Base-by-base conservation (phyloP, 1,140 invertebrate genomes). In the Drosophila tropicalis region DNA sequence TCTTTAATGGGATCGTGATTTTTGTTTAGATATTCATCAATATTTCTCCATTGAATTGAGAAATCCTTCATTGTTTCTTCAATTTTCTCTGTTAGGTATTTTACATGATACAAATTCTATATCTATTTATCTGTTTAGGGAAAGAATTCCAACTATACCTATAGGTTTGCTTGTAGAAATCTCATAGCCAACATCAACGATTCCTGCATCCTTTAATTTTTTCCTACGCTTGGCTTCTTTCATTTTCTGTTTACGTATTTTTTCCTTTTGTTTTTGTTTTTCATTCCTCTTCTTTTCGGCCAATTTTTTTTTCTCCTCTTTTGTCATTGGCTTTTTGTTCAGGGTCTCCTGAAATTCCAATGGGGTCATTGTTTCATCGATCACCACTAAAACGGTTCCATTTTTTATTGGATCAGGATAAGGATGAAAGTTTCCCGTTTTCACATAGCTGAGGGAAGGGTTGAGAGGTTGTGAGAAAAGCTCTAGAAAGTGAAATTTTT, bases 351-450 rank as follows among this genome's bases (percentile, higher is more conserved):
- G 65, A 71, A 93, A 95, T 68, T 95, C 94, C 44, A 93, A 76
- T 0, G 94, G 93, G 2, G 93, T 93, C 70, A 93, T 79, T 0
- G 92, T 93, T 81, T 94, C 91, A 40, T 93, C 94, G 2, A 93
- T 93, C 2, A 93, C 87, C 29, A 95, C 92, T 17, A 94, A 47
- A 12, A 94, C 81, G 2, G 93, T 93, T 13, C 94, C 94, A 9
- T 94, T 93, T 64, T 92, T 90, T 4, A 93, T 72, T 13, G 91
- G 92, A 25, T 92, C 76, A 36, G 94, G 94, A 78, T 93, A 94
- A 5, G 91, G 90, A 67, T 94, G 93, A 62, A 95, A 95, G 44
- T 92, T 92, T 36, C 92, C 92, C 0, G 93, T 72, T 56, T 91
- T 87, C 1, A 92, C 68, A 83, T 94, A 95, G 74, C 91, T 92